phyloP scores from a whole-genome alignment of 2,113 vertebrate species.

The Polyodon spathula region DNA sequence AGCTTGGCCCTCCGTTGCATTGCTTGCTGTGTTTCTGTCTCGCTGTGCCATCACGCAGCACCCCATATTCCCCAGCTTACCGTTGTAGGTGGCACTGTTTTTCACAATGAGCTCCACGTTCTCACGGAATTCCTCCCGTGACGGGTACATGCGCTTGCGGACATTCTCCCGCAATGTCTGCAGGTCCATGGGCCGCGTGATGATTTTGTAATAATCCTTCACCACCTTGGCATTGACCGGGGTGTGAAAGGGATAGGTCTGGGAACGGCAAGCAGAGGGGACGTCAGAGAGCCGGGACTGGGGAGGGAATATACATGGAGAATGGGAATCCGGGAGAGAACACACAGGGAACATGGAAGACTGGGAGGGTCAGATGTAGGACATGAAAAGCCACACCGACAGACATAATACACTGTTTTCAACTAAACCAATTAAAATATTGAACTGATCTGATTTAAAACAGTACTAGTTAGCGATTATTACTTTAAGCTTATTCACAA shows the following conservation, averaged over 20 bases:
- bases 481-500: too few species aligned
- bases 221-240: conserved; percentile 93
- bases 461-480: too few species aligned
- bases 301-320: too few species aligned
- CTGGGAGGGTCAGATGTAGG: too few species aligned
- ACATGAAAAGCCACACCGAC: too few species aligned
- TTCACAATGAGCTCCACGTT: conserved; percentile 89
- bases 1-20: too few species aligned
- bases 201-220: conserved; percentile 97
- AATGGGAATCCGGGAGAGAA: too few species aligned
- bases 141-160: conserved; percentile 85
- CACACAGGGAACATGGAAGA: too few species aligned
- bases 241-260: conserved; percentile 96
- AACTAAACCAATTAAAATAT: too few species aligned
- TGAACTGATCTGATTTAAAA: too few species aligned
- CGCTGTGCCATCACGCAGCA: neutral
- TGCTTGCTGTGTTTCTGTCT: conserved; percentile 7
- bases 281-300: too few species aligned
- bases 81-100: conserved; percentile 91
- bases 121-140: conserved; percentile 89
- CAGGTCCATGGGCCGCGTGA: conserved; percentile 91
- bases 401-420: too few species aligned
- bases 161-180: conserved; percentile 94
- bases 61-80: conserved; percentile 43
- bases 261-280: neutral